Conservation (phyloP, 2,113 vertebrate species). For the Girardinichthys multiradiatus region DNA sequence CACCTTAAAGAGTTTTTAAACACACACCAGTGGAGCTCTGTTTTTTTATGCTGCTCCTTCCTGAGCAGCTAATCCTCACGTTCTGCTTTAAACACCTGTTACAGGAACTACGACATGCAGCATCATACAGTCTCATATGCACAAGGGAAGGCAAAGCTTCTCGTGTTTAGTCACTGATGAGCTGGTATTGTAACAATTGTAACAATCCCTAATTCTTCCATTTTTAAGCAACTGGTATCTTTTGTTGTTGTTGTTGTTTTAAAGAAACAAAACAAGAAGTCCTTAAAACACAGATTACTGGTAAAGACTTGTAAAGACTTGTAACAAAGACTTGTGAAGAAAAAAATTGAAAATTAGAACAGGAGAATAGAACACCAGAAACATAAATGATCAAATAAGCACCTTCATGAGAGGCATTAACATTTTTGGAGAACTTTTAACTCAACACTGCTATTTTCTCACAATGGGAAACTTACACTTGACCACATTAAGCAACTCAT, state of each 20-base stretch:
- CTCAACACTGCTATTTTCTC: not conserved
- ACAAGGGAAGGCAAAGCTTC: not conserved
- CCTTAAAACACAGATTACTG: too few relatives aligned
- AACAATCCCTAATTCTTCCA: not conserved
- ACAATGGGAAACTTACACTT: not conserved
- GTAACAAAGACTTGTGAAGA: too few relatives aligned
- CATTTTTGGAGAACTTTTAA: not conserved
- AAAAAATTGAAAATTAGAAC: not conserved
- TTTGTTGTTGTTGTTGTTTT: too few relatives aligned
- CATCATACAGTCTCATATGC: not conserved
- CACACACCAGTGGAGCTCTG: constrained; percentile 25
- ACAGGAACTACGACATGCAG: constrained; percentile 10
- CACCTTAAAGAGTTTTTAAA: constrained; percentile 46
- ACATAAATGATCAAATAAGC: not conserved
- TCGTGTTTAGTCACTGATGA: not conserved
- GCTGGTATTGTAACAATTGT: not conserved
- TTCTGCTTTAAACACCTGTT: constrained; percentile 56
- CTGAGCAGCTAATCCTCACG: constrained; percentile 66
- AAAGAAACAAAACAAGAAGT: not conserved
- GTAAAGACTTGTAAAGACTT: too few relatives aligned
- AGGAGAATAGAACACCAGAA: not conserved
- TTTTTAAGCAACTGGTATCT: not conserved
- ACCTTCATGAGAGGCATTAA: not conserved
- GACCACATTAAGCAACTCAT: too few relatives aligned
- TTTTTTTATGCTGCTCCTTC: constrained; percentile 49